Evolutionary conservation across 2,113 vertebrate species (phyloP), one percentile per base, ranked within the genome.

Genomic region (Rhineura floridana): DNA sequence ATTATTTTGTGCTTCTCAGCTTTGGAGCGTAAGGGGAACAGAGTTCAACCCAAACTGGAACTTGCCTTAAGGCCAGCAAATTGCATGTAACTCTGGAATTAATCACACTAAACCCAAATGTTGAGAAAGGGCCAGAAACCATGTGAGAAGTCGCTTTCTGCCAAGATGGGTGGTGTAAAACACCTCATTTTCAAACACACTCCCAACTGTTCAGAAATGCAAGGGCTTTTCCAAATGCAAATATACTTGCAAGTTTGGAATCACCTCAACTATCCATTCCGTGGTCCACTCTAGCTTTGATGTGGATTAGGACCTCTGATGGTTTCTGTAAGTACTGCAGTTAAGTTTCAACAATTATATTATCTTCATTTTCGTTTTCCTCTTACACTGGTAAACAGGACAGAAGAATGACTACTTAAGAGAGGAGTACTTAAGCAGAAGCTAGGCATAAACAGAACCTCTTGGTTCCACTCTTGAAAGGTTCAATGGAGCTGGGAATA

Each of bases 61-160:
- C 42, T 86, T 67, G 23, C 89, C 89, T 91, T 85, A 89, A 90
- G 80, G 89, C 87, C 52, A 75, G 82, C 48, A 87, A 86, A 84
- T 12, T 88, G 83, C 88, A 72, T 87, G 78, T 87, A 91, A 25
- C 55, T 86, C 86, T 69, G 80, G 85, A 90, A 94, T 88, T 81
- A 90, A 83, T 52, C 81, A 6, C 50, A 70, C 25, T 92, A 83
- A 93, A 91, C 92, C 80, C 81, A 75, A 86, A 91, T 94, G n/a
- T 94, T 90, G 59, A 62, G 55, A 92, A 81, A 88, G 72, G 72
- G 81, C 90, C 85, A 62, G 89, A 85, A 81, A 82, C 65, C 81
- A 46, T 82, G 91, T 87, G 91, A 92, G 11, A 7, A 42, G 8
- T 78, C 11, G 1, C 44, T 65, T 36, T 85, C 77, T 85, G 87